phyloP scores from a whole-genome alignment of 2,113 vertebrate species.

The Odobenus rosmarus region DNA sequence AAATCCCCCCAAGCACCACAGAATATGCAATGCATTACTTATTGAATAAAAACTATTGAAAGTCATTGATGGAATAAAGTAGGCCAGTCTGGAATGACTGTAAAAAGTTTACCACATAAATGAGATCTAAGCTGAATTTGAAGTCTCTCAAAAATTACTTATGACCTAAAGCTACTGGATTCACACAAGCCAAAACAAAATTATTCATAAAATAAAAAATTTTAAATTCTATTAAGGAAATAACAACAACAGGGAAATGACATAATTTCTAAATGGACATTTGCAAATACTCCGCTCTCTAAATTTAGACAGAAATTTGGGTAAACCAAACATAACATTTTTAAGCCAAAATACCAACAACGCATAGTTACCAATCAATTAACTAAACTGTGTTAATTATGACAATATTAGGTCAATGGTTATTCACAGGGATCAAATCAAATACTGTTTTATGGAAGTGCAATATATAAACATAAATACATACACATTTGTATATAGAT shows the following conservation, averaged over 20 bases:
- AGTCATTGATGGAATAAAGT: not conserved
- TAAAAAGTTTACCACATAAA: not conserved
- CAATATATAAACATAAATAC: not conserved
- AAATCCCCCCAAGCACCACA: not conserved
- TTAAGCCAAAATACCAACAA: not conserved
- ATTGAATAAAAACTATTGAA: not conserved
- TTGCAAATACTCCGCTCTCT: not conserved
- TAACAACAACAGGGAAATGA: not conserved
- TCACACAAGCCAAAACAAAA: not conserved
- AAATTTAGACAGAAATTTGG: not conserved
- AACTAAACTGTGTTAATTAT: conserved; percentile 23
- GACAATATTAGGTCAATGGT: not conserved
- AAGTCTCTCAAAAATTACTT: not conserved
- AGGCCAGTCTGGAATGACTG: not conserved
- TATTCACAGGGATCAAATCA: not conserved
- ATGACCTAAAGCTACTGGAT: not conserved
- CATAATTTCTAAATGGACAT: not conserved
- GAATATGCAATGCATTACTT: not conserved
- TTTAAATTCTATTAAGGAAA: not conserved
- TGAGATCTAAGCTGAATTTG: not conserved
- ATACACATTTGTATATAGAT: not conserved
- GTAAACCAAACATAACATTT: not conserved
- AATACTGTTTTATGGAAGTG: not conserved
- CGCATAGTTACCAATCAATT: not conserved
- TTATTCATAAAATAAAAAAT: not conserved